These are phyloP conservation scores for Sandelia bainsii DNA, from an alignment of 2,797 vertebrate species.

Conservation along the genomic window DNA sequence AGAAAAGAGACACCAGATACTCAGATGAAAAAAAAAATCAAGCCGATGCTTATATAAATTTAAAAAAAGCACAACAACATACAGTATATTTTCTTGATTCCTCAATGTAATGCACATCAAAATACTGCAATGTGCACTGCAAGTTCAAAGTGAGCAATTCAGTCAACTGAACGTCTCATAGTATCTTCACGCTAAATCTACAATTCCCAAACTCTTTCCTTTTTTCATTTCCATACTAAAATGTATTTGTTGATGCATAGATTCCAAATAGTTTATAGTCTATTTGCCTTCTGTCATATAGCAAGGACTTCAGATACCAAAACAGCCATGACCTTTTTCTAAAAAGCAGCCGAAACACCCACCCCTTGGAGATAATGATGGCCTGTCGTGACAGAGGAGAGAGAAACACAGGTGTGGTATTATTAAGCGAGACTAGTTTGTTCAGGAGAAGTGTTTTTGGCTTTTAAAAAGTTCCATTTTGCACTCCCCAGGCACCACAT, in stretches of 20 bases:
- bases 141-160: slow-evolving; percentile 55
- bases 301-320: slow-evolving; percentile 69
- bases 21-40: slow-evolving; percentile 31
- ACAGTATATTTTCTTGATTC: slow-evolving; percentile 60
- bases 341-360: slow-evolving; percentile 70
- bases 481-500: slow-evolving; percentile 80
- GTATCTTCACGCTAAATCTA: slow-evolving; percentile 46
- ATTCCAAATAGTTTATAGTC: slow-evolving; percentile 73
- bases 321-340: slow-evolving; percentile 74
- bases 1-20: slow-evolving; percentile 43
- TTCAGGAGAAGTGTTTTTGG: slow-evolving; percentile 80
- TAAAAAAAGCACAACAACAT: slow-evolving; percentile 29
- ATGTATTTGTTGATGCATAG: slow-evolving; percentile 73
- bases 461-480: slow-evolving; percentile 86
- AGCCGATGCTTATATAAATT: background rate
- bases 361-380: slow-evolving; percentile 79
- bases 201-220: slow-evolving; percentile 32
- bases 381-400: slow-evolving; percentile 72
- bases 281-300: slow-evolving; percentile 76
- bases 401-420: slow-evolving; percentile 72
- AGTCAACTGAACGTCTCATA: slow-evolving; percentile 26
- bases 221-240: slow-evolving; percentile 60
- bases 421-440: slow-evolving; percentile 82
- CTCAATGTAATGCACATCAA: slow-evolving; percentile 54
- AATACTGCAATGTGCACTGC: slow-evolving; percentile 44